Evolutionary conservation across 1,140 invertebrate genomes (phyloP).

Genomic region (Oryzaephilus surinamensis): DNA sequence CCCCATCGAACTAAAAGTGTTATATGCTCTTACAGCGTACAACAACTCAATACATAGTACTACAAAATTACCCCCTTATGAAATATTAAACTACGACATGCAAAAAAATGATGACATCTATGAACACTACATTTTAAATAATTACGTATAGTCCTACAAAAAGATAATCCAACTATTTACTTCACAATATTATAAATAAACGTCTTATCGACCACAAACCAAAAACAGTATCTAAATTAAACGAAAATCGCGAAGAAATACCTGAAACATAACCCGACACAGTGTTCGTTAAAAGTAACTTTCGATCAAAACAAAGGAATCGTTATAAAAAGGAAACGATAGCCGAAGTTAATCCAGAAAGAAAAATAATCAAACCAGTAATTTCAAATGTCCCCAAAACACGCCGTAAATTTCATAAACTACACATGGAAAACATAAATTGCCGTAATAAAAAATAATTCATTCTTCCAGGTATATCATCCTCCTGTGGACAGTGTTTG

Average conservation of each 20-base stretch:
- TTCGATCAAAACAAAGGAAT: no score
- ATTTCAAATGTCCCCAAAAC: not conserved
- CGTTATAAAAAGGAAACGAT: no score
- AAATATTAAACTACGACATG: not conserved
- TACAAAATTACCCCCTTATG: not conserved
- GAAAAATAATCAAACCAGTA: not conserved
- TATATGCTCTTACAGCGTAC: not conserved
- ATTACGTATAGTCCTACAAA: not conserved
- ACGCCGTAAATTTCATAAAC: not conserved
- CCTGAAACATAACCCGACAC: no score
- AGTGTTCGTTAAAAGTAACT: no score
- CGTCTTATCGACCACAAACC: not conserved
- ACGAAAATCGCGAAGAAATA: no score
- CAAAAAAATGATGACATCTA: not conserved
- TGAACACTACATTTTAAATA: not conserved
- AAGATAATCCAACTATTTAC: not conserved
- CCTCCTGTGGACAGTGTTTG: no score
- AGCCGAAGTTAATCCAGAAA: conserved; percentile 1
- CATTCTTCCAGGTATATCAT: no score
- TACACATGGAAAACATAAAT: not conserved
- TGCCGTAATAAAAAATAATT: not conserved
- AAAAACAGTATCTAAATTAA: not conserved
- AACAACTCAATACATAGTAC: not conserved
- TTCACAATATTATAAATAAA: no score
- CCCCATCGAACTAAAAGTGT: not conserved